phyloP scores from a whole-genome alignment of 2,113 vertebrate species.

The Shinisaurus crocodilurus region DNA sequence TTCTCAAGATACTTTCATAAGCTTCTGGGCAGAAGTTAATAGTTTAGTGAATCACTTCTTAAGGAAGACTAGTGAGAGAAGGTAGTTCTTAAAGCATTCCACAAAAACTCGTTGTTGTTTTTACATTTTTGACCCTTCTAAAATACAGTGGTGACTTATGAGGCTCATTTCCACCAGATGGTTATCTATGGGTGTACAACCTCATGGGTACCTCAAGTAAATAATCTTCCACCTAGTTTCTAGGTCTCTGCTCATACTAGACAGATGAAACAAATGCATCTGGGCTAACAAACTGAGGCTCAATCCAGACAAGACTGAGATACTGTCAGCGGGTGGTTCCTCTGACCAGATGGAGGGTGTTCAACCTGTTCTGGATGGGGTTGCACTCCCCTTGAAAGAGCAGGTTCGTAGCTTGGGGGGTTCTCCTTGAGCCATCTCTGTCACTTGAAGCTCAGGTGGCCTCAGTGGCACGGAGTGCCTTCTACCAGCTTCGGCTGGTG shows the following conservation, averaged over 20 bases:
- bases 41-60: background rate
- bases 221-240: background rate
- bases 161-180: background rate
- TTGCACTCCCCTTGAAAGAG: too few species aligned
- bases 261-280: background rate
- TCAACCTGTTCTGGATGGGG: too few species aligned
- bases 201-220: background rate
- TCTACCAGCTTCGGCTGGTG: too few species aligned
- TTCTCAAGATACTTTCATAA: background rate
- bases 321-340: too few species aligned
- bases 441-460: too few species aligned
- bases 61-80: background rate
- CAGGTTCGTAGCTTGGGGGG: too few species aligned
- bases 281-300: too few species aligned
- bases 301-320: too few species aligned
- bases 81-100: background rate
- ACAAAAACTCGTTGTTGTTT: background rate
- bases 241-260: background rate
- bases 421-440: too few species aligned
- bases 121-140: background rate
- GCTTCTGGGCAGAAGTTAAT: background rate
- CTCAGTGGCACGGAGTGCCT: too few species aligned
- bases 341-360: too few species aligned
- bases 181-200: background rate
- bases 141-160: background rate